Evolutionary conservation across 2,888 invertebrate genomes (phyloP), one percentile per base, ranked within the genome.

Genomic region (Callosobruchus maculatus): DNA sequence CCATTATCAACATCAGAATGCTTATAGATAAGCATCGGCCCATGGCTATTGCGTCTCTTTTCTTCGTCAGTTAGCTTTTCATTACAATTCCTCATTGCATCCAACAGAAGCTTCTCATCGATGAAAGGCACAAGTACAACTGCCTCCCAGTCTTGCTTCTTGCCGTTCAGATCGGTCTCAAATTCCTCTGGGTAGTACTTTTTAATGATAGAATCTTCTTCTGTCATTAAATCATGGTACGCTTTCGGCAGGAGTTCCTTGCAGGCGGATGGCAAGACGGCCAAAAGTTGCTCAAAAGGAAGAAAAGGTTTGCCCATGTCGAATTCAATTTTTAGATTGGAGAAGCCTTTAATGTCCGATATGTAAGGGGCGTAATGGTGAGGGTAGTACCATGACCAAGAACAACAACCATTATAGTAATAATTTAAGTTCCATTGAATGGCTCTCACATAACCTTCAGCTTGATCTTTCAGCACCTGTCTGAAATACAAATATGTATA

Each of bases 331-430:
- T 93, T 90, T 66, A 86, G 81, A 80, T 85, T 88, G 78, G 91
- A 89, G 84, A 98, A 97, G 74, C 93, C 92, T 81, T 91, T 93
- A 66, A 99, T 91, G 85, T 99, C 99, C 2, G 98, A 98, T 80
- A 98, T 94, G 85, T 94, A 98, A 0, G 99, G 99, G 0, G 98
- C 95, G 87, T 99, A 99, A 87, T 99, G 98, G 84, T 96, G 95
- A 0, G 98, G 97, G 87, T 98, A 99, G 88, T 91, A 98, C 99
- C 99, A 99, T 31, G 96, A 95, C 99, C 99, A 99, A 0, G 97
- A 98, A 72, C 95, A 94, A 70, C 97, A 96, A 5, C 99, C 99
- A 82, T 96, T 93, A 87, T 97, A 99, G 87, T 99, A 99, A 87
- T 99, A 99, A 84, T 94, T 91, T 21, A 99, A 89, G 84, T 97